phyloP scores from a whole-genome alignment of 23 tunicate species.

The Halocynthia aurantium region DNA sequence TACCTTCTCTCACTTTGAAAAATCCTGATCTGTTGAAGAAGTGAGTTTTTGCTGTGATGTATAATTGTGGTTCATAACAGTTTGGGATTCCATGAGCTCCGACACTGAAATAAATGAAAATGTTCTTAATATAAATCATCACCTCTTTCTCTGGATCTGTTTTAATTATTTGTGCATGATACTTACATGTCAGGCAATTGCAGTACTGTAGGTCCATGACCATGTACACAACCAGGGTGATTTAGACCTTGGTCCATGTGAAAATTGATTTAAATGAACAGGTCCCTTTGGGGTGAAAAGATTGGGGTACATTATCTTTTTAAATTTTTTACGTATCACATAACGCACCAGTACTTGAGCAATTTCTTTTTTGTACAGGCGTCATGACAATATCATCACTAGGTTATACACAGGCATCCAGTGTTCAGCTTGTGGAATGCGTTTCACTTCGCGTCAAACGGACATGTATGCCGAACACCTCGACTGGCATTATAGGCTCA shows the following conservation, averaged over 20 bases:
- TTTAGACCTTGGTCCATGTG: no score
- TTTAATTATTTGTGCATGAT: neutral
- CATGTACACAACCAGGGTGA: no score
- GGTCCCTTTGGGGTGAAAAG: no score
- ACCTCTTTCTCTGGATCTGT: neutral
- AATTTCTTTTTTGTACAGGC: slow-evolving; percentile 28
- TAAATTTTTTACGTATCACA: neutral
- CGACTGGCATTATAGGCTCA: slow-evolving; percentile 89
- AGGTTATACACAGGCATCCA: slow-evolving; percentile 85
- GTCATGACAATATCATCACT: slow-evolving; percentile 65
- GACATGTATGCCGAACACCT: slow-evolving; percentile 86
- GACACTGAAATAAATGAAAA: no score
- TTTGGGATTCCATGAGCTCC: no score
- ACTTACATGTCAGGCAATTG: neutral
- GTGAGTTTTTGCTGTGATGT: slow-evolving; percentile 24
- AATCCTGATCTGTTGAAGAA: slow-evolving; percentile 46
- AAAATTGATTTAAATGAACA: no score
- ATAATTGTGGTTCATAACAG: no score
- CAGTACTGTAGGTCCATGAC: no score
- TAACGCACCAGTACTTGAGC: neutral
- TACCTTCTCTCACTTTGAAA: slow-evolving; percentile 37
- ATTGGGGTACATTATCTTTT: no score
- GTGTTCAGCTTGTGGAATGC: slow-evolving; percentile 89
- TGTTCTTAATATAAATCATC: no score
- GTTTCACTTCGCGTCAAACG: slow-evolving; percentile 72